Conservation (phyloP, 2,888 invertebrate genomes). For the Amphipoea lucens region DNA sequence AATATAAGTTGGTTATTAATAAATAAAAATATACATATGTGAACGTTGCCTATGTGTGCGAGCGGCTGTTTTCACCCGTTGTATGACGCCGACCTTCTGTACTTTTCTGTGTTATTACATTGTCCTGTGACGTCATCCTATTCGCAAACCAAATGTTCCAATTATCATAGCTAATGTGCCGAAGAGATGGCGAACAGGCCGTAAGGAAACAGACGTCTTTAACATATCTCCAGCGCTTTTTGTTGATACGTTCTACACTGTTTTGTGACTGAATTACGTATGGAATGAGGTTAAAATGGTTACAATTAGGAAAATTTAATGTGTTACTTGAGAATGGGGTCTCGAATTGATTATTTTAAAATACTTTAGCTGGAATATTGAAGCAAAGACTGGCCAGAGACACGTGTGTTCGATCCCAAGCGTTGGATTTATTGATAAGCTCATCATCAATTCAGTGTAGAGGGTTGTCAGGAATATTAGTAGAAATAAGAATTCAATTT, state of each 20-base stretch:
- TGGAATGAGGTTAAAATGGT: conserved; percentile 52
- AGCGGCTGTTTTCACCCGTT: not conserved
- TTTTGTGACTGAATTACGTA: conserved; percentile 63
- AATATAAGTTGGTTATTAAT: no score
- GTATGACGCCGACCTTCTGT: not conserved
- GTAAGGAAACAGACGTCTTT: conserved; percentile 70
- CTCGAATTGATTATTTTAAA: conserved; percentile 17
- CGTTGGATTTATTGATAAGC: not conserved
- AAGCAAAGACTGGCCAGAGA: no score
- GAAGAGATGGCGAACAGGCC: conserved; percentile 75
- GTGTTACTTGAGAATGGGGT: conserved; percentile 12
- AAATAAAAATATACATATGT: not conserved
- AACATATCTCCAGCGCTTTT: conserved; percentile 66
- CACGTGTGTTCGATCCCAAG: not conserved
- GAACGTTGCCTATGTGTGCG: not conserved
- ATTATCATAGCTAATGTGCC: conserved; percentile 88
- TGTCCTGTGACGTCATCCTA: conserved; percentile 79
- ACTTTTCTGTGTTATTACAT: conserved; percentile 51
- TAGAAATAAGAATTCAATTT: not conserved
- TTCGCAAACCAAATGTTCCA: conserved; percentile 88
- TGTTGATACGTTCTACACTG: conserved; percentile 62
- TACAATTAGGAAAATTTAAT: conserved; percentile 48
- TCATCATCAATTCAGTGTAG: not conserved
- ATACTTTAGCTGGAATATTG: not conserved
- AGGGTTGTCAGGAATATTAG: not conserved